Conservation (phyloP, 2,113 vertebrate species). For the Pluvianellus socialis region DNA sequence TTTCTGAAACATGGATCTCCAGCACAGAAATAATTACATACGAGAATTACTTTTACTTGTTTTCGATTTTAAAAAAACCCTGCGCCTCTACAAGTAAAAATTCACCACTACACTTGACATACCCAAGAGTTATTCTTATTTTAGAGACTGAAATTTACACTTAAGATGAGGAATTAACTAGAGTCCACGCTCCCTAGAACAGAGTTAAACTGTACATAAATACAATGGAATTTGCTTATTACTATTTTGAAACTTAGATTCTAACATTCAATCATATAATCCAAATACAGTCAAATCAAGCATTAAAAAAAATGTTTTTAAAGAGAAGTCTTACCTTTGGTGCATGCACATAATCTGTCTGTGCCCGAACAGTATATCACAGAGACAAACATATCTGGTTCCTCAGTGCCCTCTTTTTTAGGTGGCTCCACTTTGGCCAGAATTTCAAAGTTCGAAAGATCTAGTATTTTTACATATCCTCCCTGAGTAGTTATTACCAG, state of each 20-base stretch:
- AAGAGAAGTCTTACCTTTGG: constrained; percentile 86
- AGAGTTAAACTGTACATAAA: neutral
- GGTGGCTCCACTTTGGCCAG: constrained; percentile 96
- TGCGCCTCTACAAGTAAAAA: neutral
- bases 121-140: neutral
- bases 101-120: neutral
- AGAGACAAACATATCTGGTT: constrained; percentile 93
- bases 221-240: neutral
- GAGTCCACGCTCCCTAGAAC: neutral
- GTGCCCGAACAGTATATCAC: constrained; percentile 99
- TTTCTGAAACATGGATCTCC: neutral
- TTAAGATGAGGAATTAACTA: neutral
- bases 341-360: constrained; percentile 97
- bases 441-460: constrained; percentile 94
- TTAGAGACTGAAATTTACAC: neutral
- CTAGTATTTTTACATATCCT: constrained; percentile 96
- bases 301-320: neutral
- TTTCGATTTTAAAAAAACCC: neutral
- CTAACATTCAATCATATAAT: neutral
- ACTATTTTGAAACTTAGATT: neutral
- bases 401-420: constrained; percentile 91
- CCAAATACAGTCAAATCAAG: neutral
- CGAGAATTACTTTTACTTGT: neutral
- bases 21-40: neutral
- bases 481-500: constrained; percentile 97